Evolutionary conservation across 1,140 invertebrate species (phyloP).

Genomic region (Sesamia nonagrioides): DNA sequence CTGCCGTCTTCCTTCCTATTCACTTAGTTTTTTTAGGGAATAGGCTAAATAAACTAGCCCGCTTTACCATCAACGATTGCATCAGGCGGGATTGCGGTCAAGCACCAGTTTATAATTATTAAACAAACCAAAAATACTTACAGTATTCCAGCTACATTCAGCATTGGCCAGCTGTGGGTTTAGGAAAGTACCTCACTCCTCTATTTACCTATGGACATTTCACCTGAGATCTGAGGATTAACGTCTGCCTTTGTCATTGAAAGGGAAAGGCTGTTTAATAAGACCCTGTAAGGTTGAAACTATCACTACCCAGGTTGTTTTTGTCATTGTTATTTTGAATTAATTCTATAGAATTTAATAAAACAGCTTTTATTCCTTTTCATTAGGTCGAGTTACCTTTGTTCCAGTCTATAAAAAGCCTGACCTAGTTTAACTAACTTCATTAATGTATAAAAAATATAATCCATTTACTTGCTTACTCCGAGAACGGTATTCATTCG

Average conservation of each 20-base stretch:
- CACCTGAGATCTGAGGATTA: background rate
- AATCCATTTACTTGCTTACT: background rate
- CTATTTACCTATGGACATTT: background rate
- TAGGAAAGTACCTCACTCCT: background rate
- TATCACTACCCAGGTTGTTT: background rate
- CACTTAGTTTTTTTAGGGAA: no score
- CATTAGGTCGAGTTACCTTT: constrained; percentile 7
- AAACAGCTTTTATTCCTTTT: no score
- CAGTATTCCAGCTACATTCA: background rate
- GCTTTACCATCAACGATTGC: no score
- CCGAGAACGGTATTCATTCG: background rate
- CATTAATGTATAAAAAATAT: background rate
- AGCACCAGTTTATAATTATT: no score
- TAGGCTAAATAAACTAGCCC: no score
- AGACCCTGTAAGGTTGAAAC: background rate
- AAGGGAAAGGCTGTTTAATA: constrained; percentile 2
- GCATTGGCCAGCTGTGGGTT: background rate
- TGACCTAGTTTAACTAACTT: constrained; percentile 19
- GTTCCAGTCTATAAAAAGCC: constrained; percentile 4
- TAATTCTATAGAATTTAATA: background rate
- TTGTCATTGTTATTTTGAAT: background rate
- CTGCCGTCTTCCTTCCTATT: no score
- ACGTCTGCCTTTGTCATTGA: no score
- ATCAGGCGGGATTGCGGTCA: no score
- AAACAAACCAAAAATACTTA: no score